A percentile compares a stretch with the other conserved stretches of the same genome.
phyloP scores from a whole-genome alignment of 1,140 invertebrate genomes.

The Musca domestica region DNA sequence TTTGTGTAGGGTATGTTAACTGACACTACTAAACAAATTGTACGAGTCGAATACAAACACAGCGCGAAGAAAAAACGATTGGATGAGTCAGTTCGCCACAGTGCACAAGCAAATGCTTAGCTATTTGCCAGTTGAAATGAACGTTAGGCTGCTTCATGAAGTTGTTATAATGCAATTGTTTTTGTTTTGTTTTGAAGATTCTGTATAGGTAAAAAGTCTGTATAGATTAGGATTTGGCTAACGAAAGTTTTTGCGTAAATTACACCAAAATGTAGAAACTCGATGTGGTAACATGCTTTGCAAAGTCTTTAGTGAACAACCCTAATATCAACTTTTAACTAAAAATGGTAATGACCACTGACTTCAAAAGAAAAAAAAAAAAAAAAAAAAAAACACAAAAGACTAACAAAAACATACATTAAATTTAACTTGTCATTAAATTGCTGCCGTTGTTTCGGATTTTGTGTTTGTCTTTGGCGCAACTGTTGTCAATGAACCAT shows the following conservation, averaged over 20 bases:
- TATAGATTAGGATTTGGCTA: background rate
- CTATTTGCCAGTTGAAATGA: too few species aligned
- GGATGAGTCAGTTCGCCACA: too few species aligned
- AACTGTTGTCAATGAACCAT: conserved; percentile 13
- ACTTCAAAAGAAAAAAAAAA: background rate
- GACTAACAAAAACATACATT: background rate
- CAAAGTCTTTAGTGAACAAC: background rate
- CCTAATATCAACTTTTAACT: background rate
- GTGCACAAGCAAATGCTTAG: too few species aligned
- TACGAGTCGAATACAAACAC: too few species aligned
- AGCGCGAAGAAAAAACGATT: too few species aligned
- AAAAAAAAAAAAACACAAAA: background rate
- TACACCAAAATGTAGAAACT: background rate
- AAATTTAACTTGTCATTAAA: background rate
- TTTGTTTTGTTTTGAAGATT: too few species aligned
- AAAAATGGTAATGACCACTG: conserved; percentile 12
- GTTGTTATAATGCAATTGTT: too few species aligned
- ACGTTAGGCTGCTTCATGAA: too few species aligned
- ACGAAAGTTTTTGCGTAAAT: background rate
- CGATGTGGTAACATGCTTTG: background rate
- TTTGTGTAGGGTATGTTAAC: too few species aligned
- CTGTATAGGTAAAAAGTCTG: too few species aligned
- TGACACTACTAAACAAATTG: too few species aligned
- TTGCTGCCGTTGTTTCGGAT: background rate
- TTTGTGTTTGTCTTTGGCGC: background rate